A percentile compares a stretch with the other conserved stretches of the same genome.
These are phyloP conservation scores for Excalfactoria chinensis DNA, from an alignment of 2,113 vertebrate genomes.

Conservation along the genomic window DNA sequence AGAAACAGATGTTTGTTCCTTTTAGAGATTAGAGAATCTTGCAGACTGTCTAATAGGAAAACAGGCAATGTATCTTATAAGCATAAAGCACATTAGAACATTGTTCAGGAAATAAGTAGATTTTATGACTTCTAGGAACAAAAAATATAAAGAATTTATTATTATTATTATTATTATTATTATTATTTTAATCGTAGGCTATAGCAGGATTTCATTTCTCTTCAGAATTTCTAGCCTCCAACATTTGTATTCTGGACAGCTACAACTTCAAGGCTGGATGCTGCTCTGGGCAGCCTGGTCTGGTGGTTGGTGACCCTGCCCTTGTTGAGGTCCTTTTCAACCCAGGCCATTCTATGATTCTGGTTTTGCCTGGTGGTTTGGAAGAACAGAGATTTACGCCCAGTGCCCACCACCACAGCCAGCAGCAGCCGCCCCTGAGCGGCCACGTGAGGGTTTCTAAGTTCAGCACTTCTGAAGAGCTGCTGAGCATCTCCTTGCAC, in stretches of 20 bases:
- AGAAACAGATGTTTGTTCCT: conserved; percentile 61
- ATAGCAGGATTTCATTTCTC: not conserved
- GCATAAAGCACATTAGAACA: conserved; percentile 3
- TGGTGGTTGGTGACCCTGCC: too few species aligned
- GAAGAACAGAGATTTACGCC: not conserved
- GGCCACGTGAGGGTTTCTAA: not conserved
- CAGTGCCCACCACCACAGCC: too few species aligned
- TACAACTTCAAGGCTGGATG: not conserved
- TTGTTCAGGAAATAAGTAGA: conserved; percentile 33
- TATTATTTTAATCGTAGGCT: not conserved
- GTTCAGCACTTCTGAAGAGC: not conserved
- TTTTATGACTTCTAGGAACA: not conserved
- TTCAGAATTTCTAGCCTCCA: not conserved
- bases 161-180: not conserved
- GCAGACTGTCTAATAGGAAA: conserved; percentile 22
- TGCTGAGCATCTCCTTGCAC: not conserved
- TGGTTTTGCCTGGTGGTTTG: not conserved
- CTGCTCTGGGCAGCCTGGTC: too few species aligned
- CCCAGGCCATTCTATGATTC: not conserved
- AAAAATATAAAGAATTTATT: not conserved
- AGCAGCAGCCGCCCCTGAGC: not conserved
- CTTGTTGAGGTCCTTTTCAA: too few species aligned
- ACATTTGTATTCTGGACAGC: not conserved
- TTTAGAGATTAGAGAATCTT: conserved; percentile 33
- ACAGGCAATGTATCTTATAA: not conserved